These are phyloP conservation scores for Trichogramma dendrolimi DNA, from an alignment of 2,888 invertebrate genomes.

Conservation along the genomic window DNA sequence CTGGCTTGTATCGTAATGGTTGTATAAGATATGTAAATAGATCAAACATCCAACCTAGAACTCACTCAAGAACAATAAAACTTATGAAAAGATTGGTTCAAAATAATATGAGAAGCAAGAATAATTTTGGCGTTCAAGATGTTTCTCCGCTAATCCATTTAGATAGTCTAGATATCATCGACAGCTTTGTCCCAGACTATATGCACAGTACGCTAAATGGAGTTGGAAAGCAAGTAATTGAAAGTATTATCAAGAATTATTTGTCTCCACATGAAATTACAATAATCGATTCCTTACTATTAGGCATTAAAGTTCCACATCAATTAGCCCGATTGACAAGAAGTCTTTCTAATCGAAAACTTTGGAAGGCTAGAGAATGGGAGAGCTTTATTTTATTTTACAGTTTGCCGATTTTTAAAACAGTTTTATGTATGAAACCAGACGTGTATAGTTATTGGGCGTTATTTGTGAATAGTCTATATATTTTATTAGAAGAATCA, in stretches of 20 bases:
- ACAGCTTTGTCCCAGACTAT: slow-evolving; percentile 2
- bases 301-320: slow-evolving; percentile 3
- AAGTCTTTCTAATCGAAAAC: not conserved
- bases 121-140: not conserved
- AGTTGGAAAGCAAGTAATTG: slow-evolving; percentile 5
- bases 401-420: not conserved
- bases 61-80: too few species aligned
- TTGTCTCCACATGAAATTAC: not conserved
- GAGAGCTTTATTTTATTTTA: not conserved
- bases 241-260: not conserved
- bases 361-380: not conserved
- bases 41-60: too few species aligned
- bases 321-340: slow-evolving; percentile 3
- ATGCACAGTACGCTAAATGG: slow-evolving; percentile 4
- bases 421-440: not conserved
- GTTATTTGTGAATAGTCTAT: not conserved
- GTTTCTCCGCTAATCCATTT: slow-evolving; percentile 2
- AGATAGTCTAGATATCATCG: not conserved
- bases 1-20: not conserved
- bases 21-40: not conserved
- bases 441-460: not conserved
- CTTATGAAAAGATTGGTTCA: not conserved
- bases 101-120: not conserved
- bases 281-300: not conserved
- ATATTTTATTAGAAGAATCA: not conserved